These are phyloP conservation scores for Pimephales promelas DNA, from an alignment of 2,113 vertebrate genomes.

Conservation along the genomic window DNA sequence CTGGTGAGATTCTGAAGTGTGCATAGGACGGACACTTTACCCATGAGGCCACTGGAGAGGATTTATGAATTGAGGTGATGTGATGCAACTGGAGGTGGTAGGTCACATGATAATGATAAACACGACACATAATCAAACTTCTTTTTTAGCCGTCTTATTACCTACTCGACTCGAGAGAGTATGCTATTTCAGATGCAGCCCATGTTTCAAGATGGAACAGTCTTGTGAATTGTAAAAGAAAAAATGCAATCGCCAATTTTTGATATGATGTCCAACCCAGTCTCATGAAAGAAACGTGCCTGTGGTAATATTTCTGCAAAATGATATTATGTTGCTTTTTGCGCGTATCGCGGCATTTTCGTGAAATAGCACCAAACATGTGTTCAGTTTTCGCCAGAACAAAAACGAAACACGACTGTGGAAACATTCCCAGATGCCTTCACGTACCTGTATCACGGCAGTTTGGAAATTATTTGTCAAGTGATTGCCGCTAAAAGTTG, in stretches of 20 bases:
- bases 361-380: neutral
- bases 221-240: neutral
- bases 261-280: neutral
- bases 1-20: too few relatives aligned
- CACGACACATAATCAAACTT: too few relatives aligned
- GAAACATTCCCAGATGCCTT: neutral
- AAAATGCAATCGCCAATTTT: neutral
- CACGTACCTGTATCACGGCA: neutral
- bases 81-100: too few relatives aligned
- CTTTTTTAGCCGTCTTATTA: too few relatives aligned
- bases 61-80: too few relatives aligned
- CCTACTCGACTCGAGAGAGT: too few relatives aligned
- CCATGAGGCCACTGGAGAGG: too few relatives aligned
- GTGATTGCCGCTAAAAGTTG: neutral
- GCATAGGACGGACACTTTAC: too few relatives aligned
- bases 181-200: too few relatives aligned
- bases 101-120: too few relatives aligned
- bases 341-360: neutral
- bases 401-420: neutral
- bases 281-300: neutral
- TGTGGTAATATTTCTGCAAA: neutral
- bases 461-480: neutral
- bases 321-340: neutral
- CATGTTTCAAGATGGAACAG: neutral
- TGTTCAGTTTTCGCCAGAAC: neutral